phyloP scores from a whole-genome alignment of 2,888 invertebrate species.

The Mactromeris polynyma region DNA sequence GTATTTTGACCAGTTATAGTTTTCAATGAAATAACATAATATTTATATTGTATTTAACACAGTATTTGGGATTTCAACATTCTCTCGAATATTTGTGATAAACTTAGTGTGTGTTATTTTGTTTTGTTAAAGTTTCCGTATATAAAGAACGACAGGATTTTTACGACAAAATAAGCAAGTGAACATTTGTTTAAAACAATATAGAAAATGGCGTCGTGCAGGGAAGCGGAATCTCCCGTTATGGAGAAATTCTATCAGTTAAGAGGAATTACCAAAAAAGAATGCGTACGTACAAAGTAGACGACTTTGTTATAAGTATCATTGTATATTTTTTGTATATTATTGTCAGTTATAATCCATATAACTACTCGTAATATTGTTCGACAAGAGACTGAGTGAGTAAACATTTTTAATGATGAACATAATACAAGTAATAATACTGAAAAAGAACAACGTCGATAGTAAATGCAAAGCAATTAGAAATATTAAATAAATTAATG shows the following conservation, averaged over 20 bases:
- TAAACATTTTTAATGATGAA: too few species aligned
- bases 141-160: background rate
- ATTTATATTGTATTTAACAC: background rate
- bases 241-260: constrained; percentile 55
- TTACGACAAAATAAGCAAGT: background rate
- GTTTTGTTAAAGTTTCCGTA: background rate
- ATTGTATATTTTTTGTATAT: too few species aligned
- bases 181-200: background rate
- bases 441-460: too few species aligned
- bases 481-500: too few species aligned
- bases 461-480: too few species aligned
- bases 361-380: too few species aligned
- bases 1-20: background rate
- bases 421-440: too few species aligned
- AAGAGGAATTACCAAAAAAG: constrained; percentile 46
- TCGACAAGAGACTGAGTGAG: too few species aligned
- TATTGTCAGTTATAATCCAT: too few species aligned
- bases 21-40: constrained; percentile 6
- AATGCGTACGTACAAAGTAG: constrained; percentile 32
- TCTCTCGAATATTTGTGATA: background rate
- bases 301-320: too few species aligned
- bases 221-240: constrained; percentile 30
- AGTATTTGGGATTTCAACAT: background rate
- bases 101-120: background rate
- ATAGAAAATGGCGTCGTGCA: background rate